phyloP scores from a whole-genome alignment of 2,888 invertebrate genomes.

The Drosophila sordidula region DNA sequence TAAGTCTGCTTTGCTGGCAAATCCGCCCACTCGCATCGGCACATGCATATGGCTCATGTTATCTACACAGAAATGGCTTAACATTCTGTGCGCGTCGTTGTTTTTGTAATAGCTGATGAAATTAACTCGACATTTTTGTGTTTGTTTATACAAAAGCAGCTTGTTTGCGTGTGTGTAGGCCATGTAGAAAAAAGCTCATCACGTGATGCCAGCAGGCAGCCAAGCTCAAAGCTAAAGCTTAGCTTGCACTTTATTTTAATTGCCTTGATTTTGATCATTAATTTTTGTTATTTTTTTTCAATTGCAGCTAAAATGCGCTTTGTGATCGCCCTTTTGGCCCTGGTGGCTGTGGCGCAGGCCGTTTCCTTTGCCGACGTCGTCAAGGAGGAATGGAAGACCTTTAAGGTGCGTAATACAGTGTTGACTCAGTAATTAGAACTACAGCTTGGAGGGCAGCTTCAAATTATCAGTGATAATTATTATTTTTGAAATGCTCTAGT shows the following conservation, averaged over 20 bases:
- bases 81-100: constrained; percentile 3
- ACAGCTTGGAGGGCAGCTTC: not conserved
- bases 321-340: constrained; percentile 68
- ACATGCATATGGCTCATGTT: constrained; percentile 12
- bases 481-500: not conserved
- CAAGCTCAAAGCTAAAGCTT: constrained; percentile 29
- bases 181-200: constrained; percentile 39
- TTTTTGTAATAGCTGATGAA: constrained; percentile 20
- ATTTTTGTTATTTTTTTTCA: constrained; percentile 6
- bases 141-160: constrained; percentile 29
- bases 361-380: constrained; percentile 91
- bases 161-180: constrained; percentile 4
- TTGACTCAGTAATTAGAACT: too few relatives aligned
- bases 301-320: constrained; percentile 71
- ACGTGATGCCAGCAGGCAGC: constrained; percentile 35
- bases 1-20: not conserved
- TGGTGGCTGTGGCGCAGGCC: constrained; percentile 87
- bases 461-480: not conserved
- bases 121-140: constrained; percentile 30
- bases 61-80: constrained; percentile 4
- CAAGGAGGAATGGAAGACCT: constrained; percentile 91
- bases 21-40: constrained; percentile 25
- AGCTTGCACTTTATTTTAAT: not conserved
- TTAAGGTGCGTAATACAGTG: constrained; percentile 87
- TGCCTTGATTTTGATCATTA: too few relatives aligned